These are phyloP conservation scores for Leptoclinus maculatus DNA, from an alignment of 2,797 vertebrate genomes.

Conservation along the genomic window DNA sequence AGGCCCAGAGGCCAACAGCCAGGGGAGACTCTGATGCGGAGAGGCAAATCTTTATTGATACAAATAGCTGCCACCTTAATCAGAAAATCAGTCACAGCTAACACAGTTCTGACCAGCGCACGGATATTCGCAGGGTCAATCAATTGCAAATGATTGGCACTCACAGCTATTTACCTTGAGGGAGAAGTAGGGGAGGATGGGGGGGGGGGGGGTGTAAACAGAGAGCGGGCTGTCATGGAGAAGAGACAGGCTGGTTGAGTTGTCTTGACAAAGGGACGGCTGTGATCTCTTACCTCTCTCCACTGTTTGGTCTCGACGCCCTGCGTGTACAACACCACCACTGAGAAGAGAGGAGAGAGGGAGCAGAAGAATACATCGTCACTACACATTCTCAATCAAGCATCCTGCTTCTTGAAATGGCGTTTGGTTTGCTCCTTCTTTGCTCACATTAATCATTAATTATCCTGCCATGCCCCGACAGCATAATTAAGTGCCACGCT, in stretches of 20 bases:
- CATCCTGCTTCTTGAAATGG: constrained; percentile 25
- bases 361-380: constrained; percentile 36
- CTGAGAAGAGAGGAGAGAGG: constrained; percentile 73
- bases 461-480: constrained; percentile 54
- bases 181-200: background rate
- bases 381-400: constrained; percentile 51
- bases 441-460: constrained; percentile 66
- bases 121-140: constrained; percentile 72
- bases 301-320: constrained; percentile 93
- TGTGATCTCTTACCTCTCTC: constrained; percentile 90
- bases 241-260: constrained; percentile 56
- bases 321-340: constrained; percentile 95
- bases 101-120: constrained; percentile 41
- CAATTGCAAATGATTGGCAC: constrained; percentile 74
- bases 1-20: constrained; percentile 40
- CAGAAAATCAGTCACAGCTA: constrained; percentile 70
- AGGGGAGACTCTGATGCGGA: constrained; percentile 39
- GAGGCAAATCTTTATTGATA: constrained; percentile 72
- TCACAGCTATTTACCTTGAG: constrained; percentile 64
- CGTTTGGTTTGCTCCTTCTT: constrained; percentile 62
- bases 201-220: constrained; percentile 26
- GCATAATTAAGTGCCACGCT: constrained; percentile 53
- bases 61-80: constrained; percentile 73
- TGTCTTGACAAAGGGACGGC: constrained; percentile 53
- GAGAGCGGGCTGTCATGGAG: constrained; percentile 32